These are phyloP conservation scores for Parnassius mnemosyne DNA, from an alignment of 2,888 invertebrate genomes.

Conservation along the genomic window DNA sequence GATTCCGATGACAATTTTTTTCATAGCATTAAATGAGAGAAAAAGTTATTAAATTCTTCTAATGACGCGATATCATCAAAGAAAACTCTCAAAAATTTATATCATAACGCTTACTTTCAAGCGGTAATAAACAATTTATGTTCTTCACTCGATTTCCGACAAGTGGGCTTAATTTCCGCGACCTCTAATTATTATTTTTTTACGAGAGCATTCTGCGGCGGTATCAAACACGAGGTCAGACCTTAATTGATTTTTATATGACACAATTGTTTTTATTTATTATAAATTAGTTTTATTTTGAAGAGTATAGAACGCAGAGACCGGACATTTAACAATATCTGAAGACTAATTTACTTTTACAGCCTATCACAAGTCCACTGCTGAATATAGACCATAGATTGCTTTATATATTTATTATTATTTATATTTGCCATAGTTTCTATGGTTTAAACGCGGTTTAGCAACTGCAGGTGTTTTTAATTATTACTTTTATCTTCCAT, in stretches of 20 bases:
- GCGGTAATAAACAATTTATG: conserved; percentile 25
- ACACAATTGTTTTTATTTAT: background rate
- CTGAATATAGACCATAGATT: too few relatives aligned
- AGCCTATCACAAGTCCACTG: too few relatives aligned
- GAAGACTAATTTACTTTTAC: too few relatives aligned
- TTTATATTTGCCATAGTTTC: too few relatives aligned
- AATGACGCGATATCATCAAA: conserved; percentile 5
- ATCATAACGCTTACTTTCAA: conserved; percentile 12
- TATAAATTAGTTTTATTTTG: too few relatives aligned
- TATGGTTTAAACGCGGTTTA: too few relatives aligned
- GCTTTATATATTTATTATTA: too few relatives aligned
- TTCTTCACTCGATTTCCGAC: conserved; percentile 32
- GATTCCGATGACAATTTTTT: too few relatives aligned
- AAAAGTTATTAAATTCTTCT: conserved; percentile 4
- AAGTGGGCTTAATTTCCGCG: conserved; percentile 30
- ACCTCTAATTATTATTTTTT: conserved; percentile 25
- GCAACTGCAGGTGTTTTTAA: too few relatives aligned
- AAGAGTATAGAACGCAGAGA: too few relatives aligned
- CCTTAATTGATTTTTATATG: background rate
- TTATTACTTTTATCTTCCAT: too few relatives aligned
- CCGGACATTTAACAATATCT: too few relatives aligned
- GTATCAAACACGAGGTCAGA: background rate
- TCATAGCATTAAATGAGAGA: background rate
- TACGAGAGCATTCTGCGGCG: conserved; percentile 10
- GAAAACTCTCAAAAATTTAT: conserved; percentile 5